phyloP scores from a whole-genome alignment of 2,113 vertebrate genomes.

The Perca fluviatilis region DNA sequence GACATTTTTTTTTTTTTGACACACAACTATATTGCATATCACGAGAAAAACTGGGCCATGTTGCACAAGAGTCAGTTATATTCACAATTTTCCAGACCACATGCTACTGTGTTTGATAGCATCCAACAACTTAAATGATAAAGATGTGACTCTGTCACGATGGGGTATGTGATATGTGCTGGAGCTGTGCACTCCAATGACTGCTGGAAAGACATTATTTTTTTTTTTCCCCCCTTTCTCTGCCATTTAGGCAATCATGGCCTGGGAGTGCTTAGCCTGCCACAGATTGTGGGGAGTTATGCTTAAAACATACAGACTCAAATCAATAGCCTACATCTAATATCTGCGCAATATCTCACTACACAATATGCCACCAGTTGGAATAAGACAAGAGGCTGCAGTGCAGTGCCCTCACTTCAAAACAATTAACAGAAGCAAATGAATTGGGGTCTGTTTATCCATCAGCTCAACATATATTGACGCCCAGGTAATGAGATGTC shows the following conservation, averaged over 20 bases:
- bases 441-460: conserved; percentile 67
- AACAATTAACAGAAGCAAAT: conserved; percentile 70
- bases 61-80: conserved; percentile 50
- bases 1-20: neutral
- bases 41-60: conserved; percentile 48
- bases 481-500: conserved; percentile 79
- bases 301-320: neutral
- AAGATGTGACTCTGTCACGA: conserved; percentile 53
- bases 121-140: conserved; percentile 38
- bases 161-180: conserved; percentile 34
- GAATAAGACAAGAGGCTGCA: conserved; percentile 16
- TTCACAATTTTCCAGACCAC: conserved; percentile 49
- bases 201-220: conserved; percentile 7
- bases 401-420: conserved; percentile 41
- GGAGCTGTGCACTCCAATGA: conserved; percentile 23
- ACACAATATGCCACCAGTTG: conserved; percentile 38
- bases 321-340: conserved; percentile 12
- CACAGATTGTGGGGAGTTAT: neutral
- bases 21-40: conserved; percentile 46
- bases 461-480: conserved; percentile 77
- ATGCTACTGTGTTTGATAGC: conserved; percentile 52
- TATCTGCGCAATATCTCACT: conserved; percentile 5
- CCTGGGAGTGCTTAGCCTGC: neutral
- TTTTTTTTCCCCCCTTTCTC: conserved; percentile 2
- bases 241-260: conserved; percentile 2